Percentiles rank a stretch among this genome's conserved stretches.
Evolutionary conservation across 2,888 invertebrate species (phyloP).

Genomic region (Caenorhabditis sp.): DNA sequence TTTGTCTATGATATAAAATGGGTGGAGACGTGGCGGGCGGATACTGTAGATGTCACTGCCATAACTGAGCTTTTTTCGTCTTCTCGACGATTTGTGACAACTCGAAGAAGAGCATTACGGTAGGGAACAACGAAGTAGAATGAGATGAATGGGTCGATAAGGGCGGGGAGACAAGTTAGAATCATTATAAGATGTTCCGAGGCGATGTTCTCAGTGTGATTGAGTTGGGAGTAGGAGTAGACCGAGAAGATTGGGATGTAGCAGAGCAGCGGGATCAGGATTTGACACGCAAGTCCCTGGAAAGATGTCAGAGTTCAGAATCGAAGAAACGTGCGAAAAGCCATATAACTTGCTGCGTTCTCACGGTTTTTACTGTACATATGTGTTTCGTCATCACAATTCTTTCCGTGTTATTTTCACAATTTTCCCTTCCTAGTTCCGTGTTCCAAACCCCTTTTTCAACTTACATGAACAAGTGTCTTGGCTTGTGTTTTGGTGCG

Average conservation of each 20-base stretch:
- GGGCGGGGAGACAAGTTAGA: conserved; percentile 46
- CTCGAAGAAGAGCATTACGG: conserved; percentile 45
- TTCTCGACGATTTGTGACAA: conserved; percentile 23
- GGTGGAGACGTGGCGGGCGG: conserved; percentile 31
- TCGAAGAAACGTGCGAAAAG: conserved; percentile 11
- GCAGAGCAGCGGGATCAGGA: conserved; percentile 50
- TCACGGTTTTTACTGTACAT: conserved; percentile 2
- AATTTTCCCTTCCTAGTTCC: too few relatives aligned
- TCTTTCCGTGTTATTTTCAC: neutral
- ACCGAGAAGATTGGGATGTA: conserved; percentile 56
- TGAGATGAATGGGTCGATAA: conserved; percentile 53
- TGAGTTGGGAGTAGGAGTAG: conserved; percentile 48
- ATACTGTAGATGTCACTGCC: conserved; percentile 45
- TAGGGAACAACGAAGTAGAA: conserved; percentile 59
- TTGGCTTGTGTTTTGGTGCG: conserved; percentile 61
- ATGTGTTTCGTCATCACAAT: neutral
- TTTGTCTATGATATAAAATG: conserved; percentile 14
- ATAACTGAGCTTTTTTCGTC: conserved; percentile 46
- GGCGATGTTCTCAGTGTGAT: conserved; percentile 39
- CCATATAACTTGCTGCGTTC: neutral
- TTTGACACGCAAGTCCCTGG: conserved; percentile 59
- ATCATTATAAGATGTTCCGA: conserved; percentile 56
- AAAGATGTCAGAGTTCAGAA: neutral
- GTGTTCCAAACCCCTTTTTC: neutral
- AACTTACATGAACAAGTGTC: conserved; percentile 56